These are phyloP conservation scores for Empis livida DNA, from an alignment of 2,888 invertebrate genomes.

Conservation along the genomic window DNA sequence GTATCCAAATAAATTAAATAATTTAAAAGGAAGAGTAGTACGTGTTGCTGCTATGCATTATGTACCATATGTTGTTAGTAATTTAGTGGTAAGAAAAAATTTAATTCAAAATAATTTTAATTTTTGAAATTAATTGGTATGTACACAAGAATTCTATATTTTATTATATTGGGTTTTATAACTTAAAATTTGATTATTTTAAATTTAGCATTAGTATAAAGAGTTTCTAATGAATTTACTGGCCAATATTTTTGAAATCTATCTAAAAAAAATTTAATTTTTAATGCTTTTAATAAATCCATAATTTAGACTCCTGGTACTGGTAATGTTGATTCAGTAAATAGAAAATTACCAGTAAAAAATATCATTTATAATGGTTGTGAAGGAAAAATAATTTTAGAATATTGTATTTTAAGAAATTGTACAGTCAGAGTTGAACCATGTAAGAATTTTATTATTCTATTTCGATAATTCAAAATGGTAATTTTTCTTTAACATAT, in stretches of 20 bases:
- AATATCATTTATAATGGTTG: constrained; percentile 23
- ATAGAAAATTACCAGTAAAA: constrained; percentile 16
- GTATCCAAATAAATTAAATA: constrained; percentile 30
- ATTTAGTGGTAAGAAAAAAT: constrained; percentile 31
- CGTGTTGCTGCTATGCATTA: constrained; percentile 30
- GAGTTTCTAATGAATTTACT: too few species aligned
- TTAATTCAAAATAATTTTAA: too few species aligned
- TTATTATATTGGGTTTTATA: too few species aligned
- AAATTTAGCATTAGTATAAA: too few species aligned
- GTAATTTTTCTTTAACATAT: too few species aligned
- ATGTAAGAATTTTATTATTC: constrained; percentile 25
- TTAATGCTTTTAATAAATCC: too few species aligned
- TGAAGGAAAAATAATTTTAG: constrained; percentile 25
- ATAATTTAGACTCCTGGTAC: constrained; percentile 19
- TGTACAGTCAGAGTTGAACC: constrained; percentile 26
- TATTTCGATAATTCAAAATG: too few species aligned
- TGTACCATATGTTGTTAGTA: constrained; percentile 30
- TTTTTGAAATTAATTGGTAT: too few species aligned
- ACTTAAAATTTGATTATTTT: too few species aligned
- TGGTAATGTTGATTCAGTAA: constrained; percentile 26
- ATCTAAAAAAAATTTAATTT: too few species aligned
- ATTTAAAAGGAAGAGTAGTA: constrained; percentile 26
- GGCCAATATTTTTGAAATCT: too few species aligned
- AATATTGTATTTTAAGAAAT: constrained; percentile 26
- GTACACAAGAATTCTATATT: too few species aligned